Percentiles rank a stretch among this genome's conserved stretches.
Evolutionary conservation across 2,797 vertebrate species (phyloP).

Genomic region (Poliocrania exsul): DNA sequence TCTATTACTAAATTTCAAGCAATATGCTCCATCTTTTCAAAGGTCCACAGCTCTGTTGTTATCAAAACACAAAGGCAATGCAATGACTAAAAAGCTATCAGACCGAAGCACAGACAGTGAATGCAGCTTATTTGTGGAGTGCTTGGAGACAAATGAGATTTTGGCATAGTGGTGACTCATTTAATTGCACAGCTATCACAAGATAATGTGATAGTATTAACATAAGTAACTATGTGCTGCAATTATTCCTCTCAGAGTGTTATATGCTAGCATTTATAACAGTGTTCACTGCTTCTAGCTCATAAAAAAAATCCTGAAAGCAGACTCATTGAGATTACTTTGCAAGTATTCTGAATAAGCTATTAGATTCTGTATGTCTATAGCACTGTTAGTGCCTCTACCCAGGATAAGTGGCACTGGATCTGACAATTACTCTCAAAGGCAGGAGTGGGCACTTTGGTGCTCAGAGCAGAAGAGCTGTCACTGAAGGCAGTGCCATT

Average conservation of each 20-base stretch:
- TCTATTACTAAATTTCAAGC: slow-evolving; percentile 1
- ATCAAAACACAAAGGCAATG: slow-evolving; percentile 48
- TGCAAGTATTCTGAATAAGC: background rate
- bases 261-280: slow-evolving; percentile 2
- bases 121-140: slow-evolving; percentile 34
- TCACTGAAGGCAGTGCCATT: background rate
- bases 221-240: slow-evolving; percentile 53
- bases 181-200: slow-evolving; percentile 67
- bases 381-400: background rate
- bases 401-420: background rate
- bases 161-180: slow-evolving; percentile 45
- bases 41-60: slow-evolving; percentile 4
- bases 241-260: slow-evolving; percentile 47
- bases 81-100: slow-evolving; percentile 39
- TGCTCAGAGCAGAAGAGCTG: background rate
- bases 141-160: slow-evolving; percentile 63
- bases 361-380: background rate
- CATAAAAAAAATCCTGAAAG: background rate
- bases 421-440: background rate
- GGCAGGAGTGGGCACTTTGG: background rate
- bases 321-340: background rate
- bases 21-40: background rate
- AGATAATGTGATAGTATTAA: slow-evolving; percentile 68
- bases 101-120: slow-evolving; percentile 24
- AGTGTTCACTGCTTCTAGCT: slow-evolving; percentile 4